Base-by-base conservation (phyloP, 2,113 vertebrate genomes). In the Octodon degus region DNA sequence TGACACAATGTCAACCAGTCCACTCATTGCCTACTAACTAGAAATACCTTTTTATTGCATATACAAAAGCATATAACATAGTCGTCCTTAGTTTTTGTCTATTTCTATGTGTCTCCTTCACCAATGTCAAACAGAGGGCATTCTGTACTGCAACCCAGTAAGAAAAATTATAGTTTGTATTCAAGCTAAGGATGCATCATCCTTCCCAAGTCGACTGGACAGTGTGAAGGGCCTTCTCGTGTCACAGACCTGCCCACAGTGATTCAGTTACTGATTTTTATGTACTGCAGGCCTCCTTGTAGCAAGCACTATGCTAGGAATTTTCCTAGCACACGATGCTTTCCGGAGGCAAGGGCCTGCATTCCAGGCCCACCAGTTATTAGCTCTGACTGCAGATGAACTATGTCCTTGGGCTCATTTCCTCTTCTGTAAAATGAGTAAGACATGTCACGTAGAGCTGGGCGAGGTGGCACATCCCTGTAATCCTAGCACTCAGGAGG, bases 41-140 rank as follows among this genome's bases (percentile, higher is more conserved):
- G 14, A 95, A 87, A 77, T 43, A 79, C 58, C 37, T 96, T 93
- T 90, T 89, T 47, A 70, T 91, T 95, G 93, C 84, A 91, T n/a
- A 90, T 89, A 94, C 85, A 96, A 47, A 77, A 95, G 70, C 72
- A 70, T 27, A 80, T 77, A 91, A 82, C 5, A 19, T 92, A 89
- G 83, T 87, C 90, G 83, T 90, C 92, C 65, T 43, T 8, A 92
- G 25, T 87, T 65, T 76, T 60, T 89, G 58, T 72, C 53, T 93
- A n/a, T 87, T 97, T 77, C 88, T 83, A 83, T 14, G 91, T 43
- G 25, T n/a, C 79, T 90, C 24, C 60, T 96, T 89, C 77, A 74
- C 63, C 86, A 91, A 58, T 63, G 32, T 91, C 43, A 27, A 74
- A 90, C 77, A 94, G 72, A 70, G 32, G 83, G 24, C 55, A 80